Evolutionary conservation across 1,140 invertebrate species (phyloP), one percentile per base, ranked within the genome.

Genomic region (Proctacanthus coquilletti): DNA sequence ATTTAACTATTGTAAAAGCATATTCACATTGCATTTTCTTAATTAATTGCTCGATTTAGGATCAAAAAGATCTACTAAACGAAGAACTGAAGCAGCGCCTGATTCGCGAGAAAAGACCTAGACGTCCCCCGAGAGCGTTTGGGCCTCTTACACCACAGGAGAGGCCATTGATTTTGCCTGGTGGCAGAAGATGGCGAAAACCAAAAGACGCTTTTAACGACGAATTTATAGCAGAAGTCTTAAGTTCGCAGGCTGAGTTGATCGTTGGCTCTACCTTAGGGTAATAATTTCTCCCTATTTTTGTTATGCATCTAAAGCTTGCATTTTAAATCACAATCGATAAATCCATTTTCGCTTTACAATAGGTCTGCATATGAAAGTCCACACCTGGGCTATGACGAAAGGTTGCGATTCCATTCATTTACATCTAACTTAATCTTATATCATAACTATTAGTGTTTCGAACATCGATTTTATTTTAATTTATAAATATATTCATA

Each of bases 131-230:
- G 10, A 62, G 65, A 18, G 56, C 55, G 33, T 72, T 71, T 44
- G 68, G 69, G 4, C 68, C 69, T 10, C 52, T 68, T 8, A 61
- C 58, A 15, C 70, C 71, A 5, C 56, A 60, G 36, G 60, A 65
- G 21, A 59, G 73, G 30, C 71, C 74, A 4, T 48, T 78, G 18
- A 65, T 77, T 20, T 59, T 77, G 21, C 75, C 74, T 3, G 75
- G 75, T 27, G 80, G 79, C 9, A 65, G 78, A 29, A 71, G 71
- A 51, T 84, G 80, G 80, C 71, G 71, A 45, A 69, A 70, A 45
- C 76, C 79, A 3, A 74, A 77, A 53, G 80, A 84, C 56, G 80
- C 77, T 40, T 80, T 79, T 59, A 74, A 78, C 45, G 82, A 85
- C 40, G 75, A 81, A 43, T 72, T 77, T 59, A 81, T 84, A 27